Conservation (phyloP, 1,140 invertebrate genomes). For the Pachypsylla venusta region DNA sequence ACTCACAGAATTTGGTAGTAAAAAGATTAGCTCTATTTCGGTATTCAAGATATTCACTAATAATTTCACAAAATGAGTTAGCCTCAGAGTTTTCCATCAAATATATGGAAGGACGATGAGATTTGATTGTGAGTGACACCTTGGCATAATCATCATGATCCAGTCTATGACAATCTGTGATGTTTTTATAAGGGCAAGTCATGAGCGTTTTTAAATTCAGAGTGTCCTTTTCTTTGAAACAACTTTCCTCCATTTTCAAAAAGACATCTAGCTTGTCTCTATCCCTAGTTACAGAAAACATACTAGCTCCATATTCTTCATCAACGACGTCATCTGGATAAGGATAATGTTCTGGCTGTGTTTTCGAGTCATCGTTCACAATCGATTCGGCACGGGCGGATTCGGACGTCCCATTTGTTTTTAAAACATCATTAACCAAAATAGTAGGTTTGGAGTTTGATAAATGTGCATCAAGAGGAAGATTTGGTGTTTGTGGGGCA, state of each 20-base stretch:
- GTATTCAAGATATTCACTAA: constrained; percentile 34
- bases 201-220: neutral
- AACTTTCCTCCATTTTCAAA: constrained; percentile 28
- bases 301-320: neutral
- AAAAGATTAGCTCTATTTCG: constrained; percentile 33
- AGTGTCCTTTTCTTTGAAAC: constrained; percentile 29
- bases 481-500: too few relatives aligned
- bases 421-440: too few relatives aligned
- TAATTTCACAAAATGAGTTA: constrained; percentile 14
- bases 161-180: neutral
- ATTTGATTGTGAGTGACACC: constrained; percentile 1
- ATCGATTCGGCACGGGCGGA: too few relatives aligned
- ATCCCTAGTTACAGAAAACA: constrained; percentile 24
- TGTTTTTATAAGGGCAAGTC: neutral
- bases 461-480: too few relatives aligned
- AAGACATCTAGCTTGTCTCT: constrained; percentile 26
- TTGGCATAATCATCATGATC: constrained; percentile 12
- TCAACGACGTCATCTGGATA: too few relatives aligned
- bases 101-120: neutral
- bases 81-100: neutral
- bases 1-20: constrained; percentile 37
- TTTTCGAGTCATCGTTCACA: too few relatives aligned
- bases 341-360: too few relatives aligned
- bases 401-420: too few relatives aligned
- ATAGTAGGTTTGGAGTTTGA: too few relatives aligned